Base-by-base conservation (phyloP, 2,797 vertebrate species). In the Todus mexicanus region DNA sequence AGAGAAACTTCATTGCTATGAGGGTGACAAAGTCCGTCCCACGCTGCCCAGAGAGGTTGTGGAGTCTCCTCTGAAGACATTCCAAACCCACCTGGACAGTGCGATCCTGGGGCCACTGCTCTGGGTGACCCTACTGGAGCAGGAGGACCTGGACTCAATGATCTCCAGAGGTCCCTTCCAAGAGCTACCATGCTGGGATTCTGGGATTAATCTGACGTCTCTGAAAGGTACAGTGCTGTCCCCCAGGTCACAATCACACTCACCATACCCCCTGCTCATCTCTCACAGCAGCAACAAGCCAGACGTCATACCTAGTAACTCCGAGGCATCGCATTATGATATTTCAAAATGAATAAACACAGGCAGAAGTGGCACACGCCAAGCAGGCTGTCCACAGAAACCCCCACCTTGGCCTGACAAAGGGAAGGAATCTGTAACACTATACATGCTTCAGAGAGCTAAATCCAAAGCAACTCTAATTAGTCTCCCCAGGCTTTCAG, bases 391-490 rank as follows among this genome's bases (percentile, higher is more conserved):
- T 84, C 92, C 72, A 63, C 22, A 15, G 92, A 96, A 89, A 92
- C 74, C 72, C 29, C 26, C n/a, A 25, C 90, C 87, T 95, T 94
- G 94, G 89, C 65, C 92, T 94, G 92, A 96, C 96, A 96, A 96
- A 96, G 87, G 85, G 66, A 76, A 89, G 72, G 56, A 92, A 94
- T 83, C 92, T 80, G 20, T 93, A 95, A 87, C 82, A 87, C 96
- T 94, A 92, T 93, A 94, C 91, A 96, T 97, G 97, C 96, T 95
- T 97, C 21, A 22, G 75, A 94, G 96, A 97, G 64, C 95, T 97
- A 94, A 96, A 97, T 97, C 96, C 98, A 97, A 96, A 97, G 92
- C 89, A 91, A 72, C 78, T 93, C 95, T 97, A 97, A 98, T 97
- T 97, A 95, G 97, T 97, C 96, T 97, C 95, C 71, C 43, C 21